Base-by-base conservation (phyloP, 53 echinoderm and acorn worm genomes). In the Paracentrotus lividus region DNA sequence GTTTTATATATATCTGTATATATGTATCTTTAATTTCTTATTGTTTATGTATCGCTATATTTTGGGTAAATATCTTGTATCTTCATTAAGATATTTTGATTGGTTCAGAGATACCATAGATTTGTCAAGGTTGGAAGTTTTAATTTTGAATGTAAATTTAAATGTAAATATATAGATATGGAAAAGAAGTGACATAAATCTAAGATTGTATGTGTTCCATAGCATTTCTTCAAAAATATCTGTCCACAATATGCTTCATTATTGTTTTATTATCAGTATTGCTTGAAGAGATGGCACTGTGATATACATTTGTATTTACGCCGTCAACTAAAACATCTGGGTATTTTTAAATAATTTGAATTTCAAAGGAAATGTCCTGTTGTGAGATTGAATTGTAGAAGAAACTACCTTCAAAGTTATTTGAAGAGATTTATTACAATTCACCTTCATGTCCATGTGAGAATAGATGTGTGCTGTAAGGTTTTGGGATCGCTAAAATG, bases 221-320 rank as follows among this genome's bases (percentile, higher is more conserved):
- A 16, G 18, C 20, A 40, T 72, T 72, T 72, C 72, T 10, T 72
- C 5, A 34, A 72, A 36, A 15, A 20, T 36, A 40, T 72, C 40
- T 38, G 72, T 32, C 40, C 72, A 36, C 15, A 72, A 40, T 18
- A 1, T 72, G 18, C 40, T 72, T 38, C 40, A 72, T 72, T 72
- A 20, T 20, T 72, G 20, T 72, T 38, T 72, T 40, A 16, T 36
- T 36, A 72, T 72, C 72, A 72, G 72, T 72, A 72, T 72, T 72
- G 72, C 40, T 72, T 40, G 72, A 18, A 40, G 18, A 72, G 18
- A 18, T 72, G 6, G 40, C 20, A 9, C 40, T 72, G 40, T 40
- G 72, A 72, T 40, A 38, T 72, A 1, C 40, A 20, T 33, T 69
- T 24, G 34, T 34, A 69, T 69, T 38, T 15, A 34, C 34, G 18